These are phyloP conservation scores for Rhodinocichla rosea DNA, from an alignment of 2,113 vertebrate genomes.

Conservation along the genomic window DNA sequence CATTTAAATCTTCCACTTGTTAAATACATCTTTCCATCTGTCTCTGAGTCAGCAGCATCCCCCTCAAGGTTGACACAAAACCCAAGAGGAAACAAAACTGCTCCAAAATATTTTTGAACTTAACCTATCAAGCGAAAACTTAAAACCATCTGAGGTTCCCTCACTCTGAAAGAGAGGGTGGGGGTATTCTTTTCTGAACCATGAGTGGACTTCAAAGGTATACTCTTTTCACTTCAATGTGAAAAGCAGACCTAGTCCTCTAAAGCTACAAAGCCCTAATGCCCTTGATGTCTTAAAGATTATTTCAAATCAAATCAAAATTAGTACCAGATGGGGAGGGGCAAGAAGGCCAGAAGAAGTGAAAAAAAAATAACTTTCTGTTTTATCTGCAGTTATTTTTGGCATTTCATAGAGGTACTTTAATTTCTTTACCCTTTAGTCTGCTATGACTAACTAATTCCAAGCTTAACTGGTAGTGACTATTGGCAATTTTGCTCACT, in stretches of 20 bases:
- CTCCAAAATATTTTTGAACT: neutral
- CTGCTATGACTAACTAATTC: constrained; percentile 61
- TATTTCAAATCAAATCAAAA: constrained; percentile 59
- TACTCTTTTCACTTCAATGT: neutral
- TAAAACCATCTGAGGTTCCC: neutral
- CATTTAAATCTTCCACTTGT: neutral
- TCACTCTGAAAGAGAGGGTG: neutral
- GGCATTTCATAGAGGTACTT: constrained; percentile 31
- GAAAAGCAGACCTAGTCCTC: constrained; percentile 36
- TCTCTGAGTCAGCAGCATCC: constrained; percentile 6
- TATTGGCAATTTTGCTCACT: neutral
- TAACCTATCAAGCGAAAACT: neutral
- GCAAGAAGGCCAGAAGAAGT: constrained; percentile 30
- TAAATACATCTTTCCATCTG: constrained; percentile 5
- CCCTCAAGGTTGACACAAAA: neutral
- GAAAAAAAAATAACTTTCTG: constrained; percentile 4
- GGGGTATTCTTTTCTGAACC: neutral
- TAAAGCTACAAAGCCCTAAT: neutral
- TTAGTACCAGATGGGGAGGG: constrained; percentile 49
- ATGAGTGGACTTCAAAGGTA: constrained; percentile 16
- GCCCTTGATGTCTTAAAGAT: constrained; percentile 45
- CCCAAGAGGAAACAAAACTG: neutral
- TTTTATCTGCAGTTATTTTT: constrained; percentile 63
- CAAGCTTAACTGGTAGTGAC: constrained; percentile 22
- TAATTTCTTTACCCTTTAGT: constrained; percentile 22